Conservation (phyloP, 2,113 vertebrate genomes). For the Mirounga angustirostris region DNA sequence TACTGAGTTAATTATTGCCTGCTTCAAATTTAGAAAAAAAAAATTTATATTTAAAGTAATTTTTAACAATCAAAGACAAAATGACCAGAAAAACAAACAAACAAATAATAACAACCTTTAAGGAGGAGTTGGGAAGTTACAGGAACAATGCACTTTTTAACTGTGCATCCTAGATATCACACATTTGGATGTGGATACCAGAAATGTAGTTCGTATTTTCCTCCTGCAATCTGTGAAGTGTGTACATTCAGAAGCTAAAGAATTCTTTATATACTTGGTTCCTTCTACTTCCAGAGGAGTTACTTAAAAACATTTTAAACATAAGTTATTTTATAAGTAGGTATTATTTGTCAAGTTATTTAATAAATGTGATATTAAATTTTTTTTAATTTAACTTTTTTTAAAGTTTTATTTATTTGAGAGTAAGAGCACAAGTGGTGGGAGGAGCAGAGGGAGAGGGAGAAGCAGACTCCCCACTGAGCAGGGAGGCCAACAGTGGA, state of each 20-base stretch:
- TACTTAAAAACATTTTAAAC: neutral
- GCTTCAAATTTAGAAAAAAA: neutral
- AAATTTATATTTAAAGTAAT: neutral
- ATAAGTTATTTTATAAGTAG: neutral
- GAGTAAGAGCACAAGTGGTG: neutral
- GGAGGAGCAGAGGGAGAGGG: neutral
- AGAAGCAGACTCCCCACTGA: neutral
- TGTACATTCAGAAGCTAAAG: neutral
- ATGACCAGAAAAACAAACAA: neutral
- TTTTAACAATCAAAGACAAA: neutral
- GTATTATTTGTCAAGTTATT: neutral
- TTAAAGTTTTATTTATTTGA: neutral
- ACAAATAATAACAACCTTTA: neutral
- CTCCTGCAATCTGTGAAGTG: neutral
- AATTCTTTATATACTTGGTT: neutral
- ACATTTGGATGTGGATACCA: neutral
- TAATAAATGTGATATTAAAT: neutral
- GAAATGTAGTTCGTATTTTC: neutral
- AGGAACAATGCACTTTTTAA: neutral
- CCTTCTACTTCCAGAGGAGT: neutral
- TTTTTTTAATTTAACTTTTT: neutral
- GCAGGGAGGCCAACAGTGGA: neutral
- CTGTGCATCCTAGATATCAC: neutral
- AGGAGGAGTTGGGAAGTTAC: neutral
- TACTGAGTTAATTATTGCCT: neutral